Conservation (phyloP, 2,113 vertebrate genomes). For the Gobiocypris rarus region DNA sequence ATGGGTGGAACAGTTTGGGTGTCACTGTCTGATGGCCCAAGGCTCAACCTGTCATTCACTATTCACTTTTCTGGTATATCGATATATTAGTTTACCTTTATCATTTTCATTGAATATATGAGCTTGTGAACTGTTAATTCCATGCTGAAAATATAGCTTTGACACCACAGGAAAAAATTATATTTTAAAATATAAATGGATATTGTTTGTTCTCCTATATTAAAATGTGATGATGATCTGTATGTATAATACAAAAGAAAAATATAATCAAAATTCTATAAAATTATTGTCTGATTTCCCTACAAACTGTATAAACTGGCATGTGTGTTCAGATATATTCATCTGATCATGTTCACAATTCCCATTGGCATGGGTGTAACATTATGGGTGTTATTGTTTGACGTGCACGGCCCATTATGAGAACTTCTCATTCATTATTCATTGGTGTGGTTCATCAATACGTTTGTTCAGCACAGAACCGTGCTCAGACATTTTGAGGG, state of each 20-base stretch:
- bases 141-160: not conserved
- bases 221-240: not conserved
- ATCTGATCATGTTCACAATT: not conserved
- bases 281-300: not conserved
- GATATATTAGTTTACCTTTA: not conserved
- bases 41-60: not conserved
- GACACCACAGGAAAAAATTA: too few species aligned
- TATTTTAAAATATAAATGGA: not conserved
- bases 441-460: not conserved
- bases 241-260: not conserved
- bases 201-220: not conserved
- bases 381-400: not conserved
- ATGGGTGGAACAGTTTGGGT: not conserved
- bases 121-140: not conserved
- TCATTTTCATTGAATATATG: not conserved
- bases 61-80: not conserved
- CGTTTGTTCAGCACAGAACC: not conserved
- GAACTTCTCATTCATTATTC: constrained; percentile 4
- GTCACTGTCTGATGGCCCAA: not conserved
- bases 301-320: not conserved
- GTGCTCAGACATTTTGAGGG: too few species aligned
- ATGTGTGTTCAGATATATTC: not conserved
- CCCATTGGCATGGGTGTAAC: not conserved
- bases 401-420: not conserved
- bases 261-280: not conserved